These are phyloP conservation scores for Dendrolimus kikuchii DNA, from an alignment of 1,140 invertebrate species.

Conservation along the genomic window DNA sequence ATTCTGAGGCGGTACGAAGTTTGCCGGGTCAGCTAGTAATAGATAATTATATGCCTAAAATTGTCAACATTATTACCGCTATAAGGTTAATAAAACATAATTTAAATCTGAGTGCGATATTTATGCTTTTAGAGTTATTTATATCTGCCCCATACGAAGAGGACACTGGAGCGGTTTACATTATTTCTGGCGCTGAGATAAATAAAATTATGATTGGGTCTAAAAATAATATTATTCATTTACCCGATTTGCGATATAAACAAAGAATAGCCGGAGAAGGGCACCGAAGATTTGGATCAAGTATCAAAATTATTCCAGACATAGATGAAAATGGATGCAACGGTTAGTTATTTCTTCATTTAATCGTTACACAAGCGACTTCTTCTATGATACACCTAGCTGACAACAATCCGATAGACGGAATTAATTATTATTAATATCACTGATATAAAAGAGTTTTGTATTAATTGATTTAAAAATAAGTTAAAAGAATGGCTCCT, in stretches of 20 bases:
- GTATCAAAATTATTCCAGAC: constrained; percentile 26
- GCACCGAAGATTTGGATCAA: constrained; percentile 30
- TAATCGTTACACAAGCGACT: neutral
- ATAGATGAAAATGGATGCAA: constrained; percentile 29
- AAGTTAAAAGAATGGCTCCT: too few relatives aligned
- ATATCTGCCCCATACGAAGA: neutral
- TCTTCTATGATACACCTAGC: too few relatives aligned
- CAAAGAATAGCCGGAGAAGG: constrained; percentile 25
- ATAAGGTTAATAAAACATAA: too few relatives aligned
- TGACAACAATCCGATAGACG: too few relatives aligned
- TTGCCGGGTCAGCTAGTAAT: too few relatives aligned
- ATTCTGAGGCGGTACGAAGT: too few relatives aligned
- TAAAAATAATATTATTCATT: constrained; percentile 5
- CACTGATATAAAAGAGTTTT: too few relatives aligned
- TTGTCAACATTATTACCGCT: neutral
- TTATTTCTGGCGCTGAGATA: constrained; percentile 33
- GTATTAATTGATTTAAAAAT: too few relatives aligned
- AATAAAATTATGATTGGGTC: constrained; percentile 11
- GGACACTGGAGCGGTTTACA: constrained; percentile 32
- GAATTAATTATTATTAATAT: too few relatives aligned
- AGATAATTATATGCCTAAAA: neutral
- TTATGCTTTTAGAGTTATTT: neutral
- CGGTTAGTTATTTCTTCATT: constrained; percentile 20
- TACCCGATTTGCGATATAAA: constrained; percentile 20
- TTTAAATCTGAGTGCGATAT: too few relatives aligned